Conservation (phyloP, 2,113 vertebrate genomes). For the Megalops atlanticus region DNA sequence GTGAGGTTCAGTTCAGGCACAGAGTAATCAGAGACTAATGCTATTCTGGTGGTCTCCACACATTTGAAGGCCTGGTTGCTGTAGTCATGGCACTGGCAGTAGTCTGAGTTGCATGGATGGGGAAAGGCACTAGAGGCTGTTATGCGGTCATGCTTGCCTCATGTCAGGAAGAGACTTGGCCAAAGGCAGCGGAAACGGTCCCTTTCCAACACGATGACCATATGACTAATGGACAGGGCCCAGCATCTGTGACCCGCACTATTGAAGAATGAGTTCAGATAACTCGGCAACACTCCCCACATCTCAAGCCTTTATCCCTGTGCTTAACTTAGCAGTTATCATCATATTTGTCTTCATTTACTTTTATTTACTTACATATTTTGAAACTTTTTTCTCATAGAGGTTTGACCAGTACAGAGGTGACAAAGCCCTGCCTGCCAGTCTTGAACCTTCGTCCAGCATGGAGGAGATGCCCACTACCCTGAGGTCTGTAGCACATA, state of each 20-base stretch:
- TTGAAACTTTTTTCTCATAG: constrained; percentile 63
- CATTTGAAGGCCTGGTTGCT: not conserved
- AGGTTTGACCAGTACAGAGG: constrained; percentile 91
- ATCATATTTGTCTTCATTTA: not conserved
- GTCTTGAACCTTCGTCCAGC: constrained; percentile 91
- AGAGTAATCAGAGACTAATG: no score
- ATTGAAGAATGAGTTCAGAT: not conserved
- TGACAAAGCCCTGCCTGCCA: constrained; percentile 91
- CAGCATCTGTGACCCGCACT: not conserved
- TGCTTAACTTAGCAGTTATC: not conserved
- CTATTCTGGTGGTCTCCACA: not conserved
- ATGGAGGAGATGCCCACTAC: constrained; percentile 82
- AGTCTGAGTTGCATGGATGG: not conserved
- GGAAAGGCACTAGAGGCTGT: not conserved
- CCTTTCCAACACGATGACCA: not conserved
- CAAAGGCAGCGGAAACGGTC: not conserved
- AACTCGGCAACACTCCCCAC: not conserved
- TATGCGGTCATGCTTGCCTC: not conserved
- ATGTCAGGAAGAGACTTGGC: not conserved
- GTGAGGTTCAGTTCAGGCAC: no score
- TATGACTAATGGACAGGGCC: not conserved
- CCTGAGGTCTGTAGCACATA: constrained; percentile 75
- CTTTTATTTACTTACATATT: not conserved
- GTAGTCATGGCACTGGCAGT: not conserved
- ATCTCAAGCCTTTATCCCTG: not conserved